Base-by-base conservation (phyloP, 2,888 invertebrate genomes). In the Choristoneura rosaceana region DNA sequence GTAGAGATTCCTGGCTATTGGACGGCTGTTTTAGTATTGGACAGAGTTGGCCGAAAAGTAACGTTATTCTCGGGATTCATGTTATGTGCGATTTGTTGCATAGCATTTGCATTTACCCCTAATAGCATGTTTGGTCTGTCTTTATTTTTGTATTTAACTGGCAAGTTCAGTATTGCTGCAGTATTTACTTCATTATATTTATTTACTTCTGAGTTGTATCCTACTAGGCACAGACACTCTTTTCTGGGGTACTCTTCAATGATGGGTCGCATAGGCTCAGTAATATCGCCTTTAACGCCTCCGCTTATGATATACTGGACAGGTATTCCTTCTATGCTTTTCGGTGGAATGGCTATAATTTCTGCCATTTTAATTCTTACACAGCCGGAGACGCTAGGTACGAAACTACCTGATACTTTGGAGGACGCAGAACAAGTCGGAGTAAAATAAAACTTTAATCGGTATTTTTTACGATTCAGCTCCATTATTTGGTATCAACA, bases 1-100 rank as follows among this genome's bases (percentile, higher is more conserved):
- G 94, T 96, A 45, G 97, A 97, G 85, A 95, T 97, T 76, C 97
- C 97, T 4, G 97, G 96, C 0, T 96, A 95, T 82, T 90, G 96
- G 81, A 83, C 95, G 58, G 96, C 96, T 0, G 95, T 95, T 69
- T 84, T 96, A 45, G 82, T 96, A 34, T 94, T 97, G 81, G 96
- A 96, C 80, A 94, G 88, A 77, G 84, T 95, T 34, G 96, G 96
- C 15, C 89, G 96, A 67, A 88, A 85, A 75, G 55, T 84, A 3
- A 90, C 91, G 45, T 83, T 93, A 74, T 89, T 90, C 77, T 75
- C 78, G 10, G 92, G 91, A n/a, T 93, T 85, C 70, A 79, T 87
- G 61, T 74, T 93, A 58, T 95, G 95, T 80, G 94, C 94, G 1
- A 68, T 87, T 25, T 95, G 95, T 80, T 95, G 95, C 76, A 80